Conservation (phyloP, 2,888 invertebrate species). For the Sarcophaga carnaria region DNA sequence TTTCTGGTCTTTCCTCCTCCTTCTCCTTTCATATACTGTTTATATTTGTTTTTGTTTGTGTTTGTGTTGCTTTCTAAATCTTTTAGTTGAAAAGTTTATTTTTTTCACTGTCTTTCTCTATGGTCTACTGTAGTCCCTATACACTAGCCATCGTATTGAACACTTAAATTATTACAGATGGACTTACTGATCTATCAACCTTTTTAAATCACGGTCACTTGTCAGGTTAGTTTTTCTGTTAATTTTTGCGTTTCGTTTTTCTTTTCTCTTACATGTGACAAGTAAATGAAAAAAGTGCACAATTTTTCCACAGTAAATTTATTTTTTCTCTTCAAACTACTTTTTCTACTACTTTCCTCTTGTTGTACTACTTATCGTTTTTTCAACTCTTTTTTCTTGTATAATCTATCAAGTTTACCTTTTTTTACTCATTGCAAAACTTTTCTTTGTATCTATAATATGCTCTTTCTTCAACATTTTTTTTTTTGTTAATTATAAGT, state of each 20-base stretch:
- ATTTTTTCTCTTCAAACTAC: constrained; percentile 19
- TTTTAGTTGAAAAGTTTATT: background rate
- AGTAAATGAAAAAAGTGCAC: constrained; percentile 54
- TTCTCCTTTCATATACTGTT: no score
- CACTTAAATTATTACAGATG: constrained; percentile 78
- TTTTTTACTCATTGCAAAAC: background rate
- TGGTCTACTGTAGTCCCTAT: background rate
- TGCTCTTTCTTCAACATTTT: background rate
- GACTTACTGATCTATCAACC: constrained; percentile 81
- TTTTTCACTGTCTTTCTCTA: background rate
- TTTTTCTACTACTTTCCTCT: background rate
- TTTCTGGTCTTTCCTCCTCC: no score
- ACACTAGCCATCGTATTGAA: constrained; percentile 47
- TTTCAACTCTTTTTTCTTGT: constrained; percentile 24
- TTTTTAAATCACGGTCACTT: constrained; percentile 81
- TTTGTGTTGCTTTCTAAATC: no score
- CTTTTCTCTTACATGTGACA: constrained; percentile 49
- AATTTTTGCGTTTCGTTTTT: constrained; percentile 48
- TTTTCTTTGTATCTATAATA: background rate
- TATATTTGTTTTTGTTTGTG: no score
- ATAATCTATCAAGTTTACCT: constrained; percentile 15
- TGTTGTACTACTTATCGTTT: constrained; percentile 3
- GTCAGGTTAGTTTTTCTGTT: constrained; percentile 81
- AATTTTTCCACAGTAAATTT: constrained; percentile 50
- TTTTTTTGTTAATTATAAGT: background rate